Evolutionary conservation across 2,888 invertebrate genomes (phyloP), one percentile per base, ranked within the genome.

Genomic region (Pseudococcus jackbeardsleyi): DNA sequence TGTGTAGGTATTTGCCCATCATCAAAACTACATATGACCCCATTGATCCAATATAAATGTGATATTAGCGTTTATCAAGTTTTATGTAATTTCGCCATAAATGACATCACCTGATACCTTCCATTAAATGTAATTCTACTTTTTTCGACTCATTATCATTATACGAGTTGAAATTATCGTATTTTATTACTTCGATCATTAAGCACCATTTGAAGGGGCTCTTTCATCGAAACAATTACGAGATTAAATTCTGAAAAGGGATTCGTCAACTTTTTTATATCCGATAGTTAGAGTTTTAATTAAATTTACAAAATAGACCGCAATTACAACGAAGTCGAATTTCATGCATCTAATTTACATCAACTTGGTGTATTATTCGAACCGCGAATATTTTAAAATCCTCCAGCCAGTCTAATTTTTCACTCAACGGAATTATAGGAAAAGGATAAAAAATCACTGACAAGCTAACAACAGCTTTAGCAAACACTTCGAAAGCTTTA

Each of bases 301-400:
- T 82, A 82, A 82, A 82, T 82, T 82, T 82, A 1, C 46, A 46
- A 82, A 82, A 82, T 46, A 82, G 19, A 82, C 46, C 79, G 9
- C 79, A 82, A 46, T 46, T 82, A 82, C 79, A 33, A 82, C 19
- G 19, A 26, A 46, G 39, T 12, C 17, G 42, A 46, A 17, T 72
- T 82, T 82, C 79, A 19, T 46, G n/a, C 11, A 82, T 22, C 42
- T 82, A 82, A 82, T 82, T 82, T 82, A 46, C 11, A 46, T 46
- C 19, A 82, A 46, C 42, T 46, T 9, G 19, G 46, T 82, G 11
- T n/a, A 19, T 17, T 15, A 82, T 46, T 82, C 12, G 3, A 46
- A n/a, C 79, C 79, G 11, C 79, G n/a, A 79, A 33, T 15, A 11
- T 26, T 72, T 72, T 19, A 33, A 22, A n/a, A 72, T 72, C n/a